phyloP scores from a whole-genome alignment of 2,113 vertebrate species.

The Gallinago jamesoni region DNA sequence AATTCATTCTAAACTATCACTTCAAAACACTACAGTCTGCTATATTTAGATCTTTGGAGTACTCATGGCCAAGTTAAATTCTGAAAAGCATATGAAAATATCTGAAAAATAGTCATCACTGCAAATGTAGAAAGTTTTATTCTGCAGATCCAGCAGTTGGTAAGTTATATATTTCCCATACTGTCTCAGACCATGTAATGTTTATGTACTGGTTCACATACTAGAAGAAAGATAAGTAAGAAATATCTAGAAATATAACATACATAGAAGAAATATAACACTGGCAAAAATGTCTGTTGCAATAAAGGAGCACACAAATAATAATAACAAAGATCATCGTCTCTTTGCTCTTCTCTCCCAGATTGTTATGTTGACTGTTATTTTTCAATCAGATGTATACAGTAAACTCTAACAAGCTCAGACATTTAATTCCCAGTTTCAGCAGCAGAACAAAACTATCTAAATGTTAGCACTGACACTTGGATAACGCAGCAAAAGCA shows the following conservation, averaged over 20 bases:
- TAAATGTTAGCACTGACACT: background rate
- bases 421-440: background rate
- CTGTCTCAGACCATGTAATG: background rate
- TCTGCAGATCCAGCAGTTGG: background rate
- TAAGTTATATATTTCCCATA: background rate
- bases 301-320: background rate
- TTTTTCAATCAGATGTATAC: background rate
- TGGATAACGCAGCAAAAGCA: background rate
- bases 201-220: background rate
- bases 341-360: background rate
- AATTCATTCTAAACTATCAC: constrained; percentile 16
- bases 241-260: background rate
- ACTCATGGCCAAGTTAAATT: background rate
- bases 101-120: background rate
- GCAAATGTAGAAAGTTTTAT: background rate
- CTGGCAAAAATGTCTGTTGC: background rate
- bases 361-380: background rate
- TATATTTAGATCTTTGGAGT: constrained; percentile 27
- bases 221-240: background rate
- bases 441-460: background rate
- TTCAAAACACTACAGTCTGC: background rate
- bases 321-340: background rate
- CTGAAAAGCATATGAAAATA: background rate
- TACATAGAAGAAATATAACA: background rate
- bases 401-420: background rate